Conservation (phyloP, 2,797 vertebrate species). For the Meriones psammophilus region DNA sequence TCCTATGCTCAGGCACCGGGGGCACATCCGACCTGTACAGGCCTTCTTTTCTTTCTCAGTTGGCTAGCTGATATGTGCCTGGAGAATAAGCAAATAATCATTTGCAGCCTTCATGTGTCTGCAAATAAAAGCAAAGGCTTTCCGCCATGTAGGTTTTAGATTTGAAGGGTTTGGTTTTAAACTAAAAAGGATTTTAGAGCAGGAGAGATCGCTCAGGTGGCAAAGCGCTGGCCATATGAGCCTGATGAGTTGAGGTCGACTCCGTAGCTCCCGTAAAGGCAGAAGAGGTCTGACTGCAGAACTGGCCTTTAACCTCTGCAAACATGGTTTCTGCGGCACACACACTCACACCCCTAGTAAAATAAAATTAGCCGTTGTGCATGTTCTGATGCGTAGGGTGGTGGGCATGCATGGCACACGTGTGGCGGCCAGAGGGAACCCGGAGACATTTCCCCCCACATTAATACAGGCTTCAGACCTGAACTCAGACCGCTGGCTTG, state of each 20-base stretch:
- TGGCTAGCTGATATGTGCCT: neutral
- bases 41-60: neutral
- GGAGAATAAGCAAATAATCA: neutral
- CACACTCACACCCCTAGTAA: too few species aligned
- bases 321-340: neutral
- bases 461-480: neutral
- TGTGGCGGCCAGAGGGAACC: neutral
- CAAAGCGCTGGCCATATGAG: neutral
- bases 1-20: too few species aligned
- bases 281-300: neutral
- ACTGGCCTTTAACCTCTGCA: neutral
- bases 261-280: neutral
- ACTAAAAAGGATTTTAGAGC: neutral
- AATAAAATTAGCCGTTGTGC: neutral
- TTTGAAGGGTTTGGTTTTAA: neutral
- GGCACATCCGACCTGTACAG: neutral
- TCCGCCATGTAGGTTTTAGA: neutral
- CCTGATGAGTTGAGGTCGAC: neutral
- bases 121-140: neutral
- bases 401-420: neutral
- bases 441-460: neutral
- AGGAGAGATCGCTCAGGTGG: neutral
- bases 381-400: neutral
- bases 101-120: neutral
- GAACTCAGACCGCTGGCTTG: neutral